Conservation (phyloP, 2,888 invertebrate genomes). For the Priocnemis perturbator region DNA sequence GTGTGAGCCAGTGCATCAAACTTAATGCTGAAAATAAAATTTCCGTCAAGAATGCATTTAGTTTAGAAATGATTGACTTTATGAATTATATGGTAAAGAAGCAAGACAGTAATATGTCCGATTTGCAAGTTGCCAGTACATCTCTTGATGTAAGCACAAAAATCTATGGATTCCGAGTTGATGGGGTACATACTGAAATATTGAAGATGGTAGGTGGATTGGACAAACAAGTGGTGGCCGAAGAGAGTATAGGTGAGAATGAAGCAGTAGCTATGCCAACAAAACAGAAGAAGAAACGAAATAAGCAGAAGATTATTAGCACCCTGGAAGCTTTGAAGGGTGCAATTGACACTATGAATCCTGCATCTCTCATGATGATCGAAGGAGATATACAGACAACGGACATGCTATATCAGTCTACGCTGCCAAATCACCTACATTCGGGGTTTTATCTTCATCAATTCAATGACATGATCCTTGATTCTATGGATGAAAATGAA, state of each 20-base stretch:
- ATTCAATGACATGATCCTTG: constrained; percentile 59
- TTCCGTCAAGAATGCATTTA: constrained; percentile 92
- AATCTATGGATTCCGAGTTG: constrained; percentile 92
- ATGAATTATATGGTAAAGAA: constrained; percentile 86
- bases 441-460: constrained; percentile 51
- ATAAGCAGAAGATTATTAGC: constrained; percentile 42
- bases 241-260: constrained; percentile 34
- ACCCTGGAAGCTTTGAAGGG: constrained; percentile 53
- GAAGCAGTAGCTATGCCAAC: constrained; percentile 35
- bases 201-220: constrained; percentile 86
- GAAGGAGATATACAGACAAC: constrained; percentile 62
- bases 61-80: constrained; percentile 89
- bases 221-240: constrained; percentile 69
- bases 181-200: constrained; percentile 88
- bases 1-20: constrained; percentile 66
- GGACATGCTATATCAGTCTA: constrained; percentile 61
- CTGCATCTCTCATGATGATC: constrained; percentile 49
- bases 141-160: constrained; percentile 92
- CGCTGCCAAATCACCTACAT: constrained; percentile 57
- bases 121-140: constrained; percentile 87
- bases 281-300: constrained; percentile 53
- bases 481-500: constrained; percentile 32
- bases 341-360: constrained; percentile 45
- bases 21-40: constrained; percentile 80
- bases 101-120: constrained; percentile 83